Base-by-base conservation (phyloP, 2,797 vertebrate genomes). In the Eidolon dupreanum region DNA sequence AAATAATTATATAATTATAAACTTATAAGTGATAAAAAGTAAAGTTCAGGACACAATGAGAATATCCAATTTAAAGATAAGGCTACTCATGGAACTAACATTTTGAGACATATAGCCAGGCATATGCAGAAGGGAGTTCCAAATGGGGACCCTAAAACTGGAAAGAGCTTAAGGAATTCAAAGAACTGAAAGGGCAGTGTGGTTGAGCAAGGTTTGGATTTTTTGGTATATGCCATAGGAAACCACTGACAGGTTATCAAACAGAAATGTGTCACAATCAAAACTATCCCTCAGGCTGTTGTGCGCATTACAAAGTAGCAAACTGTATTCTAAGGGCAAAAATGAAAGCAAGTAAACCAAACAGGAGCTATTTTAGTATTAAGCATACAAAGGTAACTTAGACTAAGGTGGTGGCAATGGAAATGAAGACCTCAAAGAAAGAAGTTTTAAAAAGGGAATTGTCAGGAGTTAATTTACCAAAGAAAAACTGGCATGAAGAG, bases 51-150 rank as follows among this genome's bases (percentile, higher is more conserved):
- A 46, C 13, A 81, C 77, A 90, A 74, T 2, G 89, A 70, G 33
- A 83, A 86, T 85, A 93, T 57, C 24, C 20, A 86, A 77, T 73
- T 94, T 77, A 92, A 63, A 86, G 28, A 22, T 61, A 81, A 71
- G 49, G 55, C 22, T 73, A 55, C n/a, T 79, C 77, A 7, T 88
- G 70, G 36, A 79, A 90, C 17, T 49, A 63, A 73, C n/a, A 86
- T 36, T 75, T 10, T 88, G 51, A 74, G 53, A 92, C 4, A 17
- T 20, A 57, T 2, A 53, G n/a, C 53, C 70, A 83, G 43, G n/a
- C 53, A 59, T 85, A 91, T 89, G 57, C 36, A 38, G 16, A 63
- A 11, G 46, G n/a, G 31, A 86, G 28, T 66, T 81, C 51, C 49
- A 66, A 92, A 61, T 2, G 36, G 26, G 43, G n/a, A 90, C 24